A percentile compares a stretch with the other conserved stretches of the same genome.
phyloP scores from a whole-genome alignment of 2,797 vertebrate species.

The Danionella dracula region DNA sequence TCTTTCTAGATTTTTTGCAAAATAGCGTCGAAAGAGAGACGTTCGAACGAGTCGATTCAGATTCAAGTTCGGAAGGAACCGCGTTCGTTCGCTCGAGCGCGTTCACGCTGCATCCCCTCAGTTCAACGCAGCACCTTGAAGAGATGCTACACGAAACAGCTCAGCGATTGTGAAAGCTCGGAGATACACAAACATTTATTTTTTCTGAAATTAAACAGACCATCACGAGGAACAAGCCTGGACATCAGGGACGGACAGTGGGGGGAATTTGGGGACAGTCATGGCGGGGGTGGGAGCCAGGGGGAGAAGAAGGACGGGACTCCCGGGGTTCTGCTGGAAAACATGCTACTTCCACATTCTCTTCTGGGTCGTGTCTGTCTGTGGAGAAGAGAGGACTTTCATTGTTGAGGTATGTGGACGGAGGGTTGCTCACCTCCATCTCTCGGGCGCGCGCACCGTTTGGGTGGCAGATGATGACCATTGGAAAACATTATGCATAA shows the following conservation, averaged over 20 bases:
- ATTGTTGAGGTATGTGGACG: constrained; percentile 68
- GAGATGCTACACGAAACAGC: constrained; percentile 54
- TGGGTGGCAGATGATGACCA: neutral
- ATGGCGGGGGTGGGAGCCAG: constrained; percentile 67
- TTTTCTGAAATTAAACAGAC: constrained; percentile 51
- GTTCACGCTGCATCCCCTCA: constrained; percentile 34
- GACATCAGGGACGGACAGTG: constrained; percentile 51
- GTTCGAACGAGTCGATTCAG: neutral
- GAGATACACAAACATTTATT: constrained; percentile 47
- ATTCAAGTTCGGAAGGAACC: neutral
- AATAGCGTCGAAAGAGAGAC: neutral
- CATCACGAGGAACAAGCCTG: constrained; percentile 49
- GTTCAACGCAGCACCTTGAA: constrained; percentile 48
- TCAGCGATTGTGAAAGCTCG: constrained; percentile 46
- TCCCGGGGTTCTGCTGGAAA: constrained; percentile 68
- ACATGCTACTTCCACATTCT: constrained; percentile 69
- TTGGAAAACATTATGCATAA: neutral
- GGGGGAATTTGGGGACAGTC: constrained; percentile 54
- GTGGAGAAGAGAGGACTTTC: constrained; percentile 71
- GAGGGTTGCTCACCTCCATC: constrained; percentile 2
- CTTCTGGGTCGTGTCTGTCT: constrained; percentile 71
- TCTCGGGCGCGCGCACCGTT: neutral
- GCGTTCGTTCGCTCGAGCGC: constrained; percentile 9
- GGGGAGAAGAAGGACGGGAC: constrained; percentile 60
- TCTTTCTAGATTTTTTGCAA: no score